Evolutionary conservation across 92 coral and sea anemone genomes (phyloP), one percentile per base, ranked within the genome.

Genomic region (Epizoanthus ramosus): DNA sequence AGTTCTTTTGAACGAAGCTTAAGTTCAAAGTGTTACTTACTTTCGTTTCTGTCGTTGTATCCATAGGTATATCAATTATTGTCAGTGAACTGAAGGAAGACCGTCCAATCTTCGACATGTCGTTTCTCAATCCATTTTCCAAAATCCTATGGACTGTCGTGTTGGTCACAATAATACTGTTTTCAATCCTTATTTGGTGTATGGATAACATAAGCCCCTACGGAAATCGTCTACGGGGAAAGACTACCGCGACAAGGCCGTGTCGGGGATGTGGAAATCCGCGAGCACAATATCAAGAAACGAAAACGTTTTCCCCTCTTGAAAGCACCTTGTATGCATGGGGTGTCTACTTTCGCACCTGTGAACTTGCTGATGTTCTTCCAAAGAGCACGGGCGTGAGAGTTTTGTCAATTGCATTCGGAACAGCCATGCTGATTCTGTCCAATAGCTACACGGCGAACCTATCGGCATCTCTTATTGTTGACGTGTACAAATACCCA

Each of bases 71-170:
- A 28, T 65, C 70, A 18, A 65, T 65, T n/a, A 65, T 65, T 39
- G 70, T 65, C 14, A 65, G 70, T 21, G 70, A 65, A 37, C 70
- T 65, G 39, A 65, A 28, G 70, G 70, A 65, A 65, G 70, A 28
- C 43, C 70, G 70, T 6, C 70, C 70, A 65, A 28, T 65, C 28
- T 65, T 65, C n/a, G 19, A 65, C 70, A 65, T 65, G 70, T 65
- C 70, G 41, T 65, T 65, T 16, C 70, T 65, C 70, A 28, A 24
- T 37, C 70, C 70, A 3, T 65, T 65, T 18, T 65, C 70, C 13
- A 65, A 65, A 65, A 18, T 12, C 39, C 70, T 65, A 16, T 65
- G 70, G 70, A 33, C 25, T 28, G 70, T 37, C 17, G 70, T 65
- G 41, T 8, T 65, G 10, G 21, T 37, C 9, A 14, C 70, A 65